Percentiles rank a stretch among this genome's conserved stretches.
Conservation (phyloP, 1,140 invertebrate genomes). For the Sitodiplosis mosellana region DNA sequence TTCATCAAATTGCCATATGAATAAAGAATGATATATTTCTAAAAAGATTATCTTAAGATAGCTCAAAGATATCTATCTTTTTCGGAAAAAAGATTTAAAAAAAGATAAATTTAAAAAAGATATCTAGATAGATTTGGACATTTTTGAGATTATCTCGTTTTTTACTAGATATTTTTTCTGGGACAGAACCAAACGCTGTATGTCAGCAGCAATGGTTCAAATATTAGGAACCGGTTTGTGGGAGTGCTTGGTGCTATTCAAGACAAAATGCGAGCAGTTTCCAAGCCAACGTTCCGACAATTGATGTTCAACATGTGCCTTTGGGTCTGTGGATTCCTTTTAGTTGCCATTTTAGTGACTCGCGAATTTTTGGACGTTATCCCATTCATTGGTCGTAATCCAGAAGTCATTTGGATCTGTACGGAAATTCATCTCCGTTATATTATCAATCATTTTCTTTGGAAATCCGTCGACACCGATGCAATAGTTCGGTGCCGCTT, state of each 20-base stretch:
- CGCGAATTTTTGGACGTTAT: background rate
- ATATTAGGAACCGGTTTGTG: background rate
- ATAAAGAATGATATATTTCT: no score
- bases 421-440: constrained; percentile 4
- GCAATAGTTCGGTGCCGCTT: constrained; percentile 20
- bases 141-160: no score
- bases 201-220: no score
- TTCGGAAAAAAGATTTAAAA: no score
- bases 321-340: background rate
- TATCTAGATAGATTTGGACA: no score
- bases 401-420: background rate
- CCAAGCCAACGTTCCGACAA: background rate
- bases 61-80: no score
- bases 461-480: background rate
- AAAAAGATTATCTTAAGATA: no score
- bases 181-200: no score
- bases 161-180: no score
- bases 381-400: background rate
- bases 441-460: constrained; percentile 3
- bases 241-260: background rate
- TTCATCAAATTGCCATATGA: no score
- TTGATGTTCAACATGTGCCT: background rate
- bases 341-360: background rate
- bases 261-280: background rate
- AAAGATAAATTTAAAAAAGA: no score